Percentiles rank a stretch among this genome's conserved stretches.
These are phyloP conservation scores for Macrosoma leucophasiata DNA, from an alignment of 2,888 invertebrate genomes.

Conservation along the genomic window DNA sequence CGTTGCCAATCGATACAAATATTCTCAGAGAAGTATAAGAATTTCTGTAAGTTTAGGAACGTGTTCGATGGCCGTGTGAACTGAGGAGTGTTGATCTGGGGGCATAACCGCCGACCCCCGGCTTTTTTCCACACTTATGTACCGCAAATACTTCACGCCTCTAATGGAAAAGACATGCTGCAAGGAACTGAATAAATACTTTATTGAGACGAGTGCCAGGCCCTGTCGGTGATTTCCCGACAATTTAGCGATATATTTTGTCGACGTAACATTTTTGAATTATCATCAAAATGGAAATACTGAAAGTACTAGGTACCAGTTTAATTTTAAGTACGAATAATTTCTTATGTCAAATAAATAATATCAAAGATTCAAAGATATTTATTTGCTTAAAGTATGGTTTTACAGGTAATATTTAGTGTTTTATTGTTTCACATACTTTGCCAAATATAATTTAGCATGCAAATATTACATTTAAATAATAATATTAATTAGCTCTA, in stretches of 20 bases:
- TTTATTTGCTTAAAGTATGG: too few species aligned
- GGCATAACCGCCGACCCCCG: conserved; percentile 30
- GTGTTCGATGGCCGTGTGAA: too few species aligned
- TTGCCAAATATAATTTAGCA: too few species aligned
- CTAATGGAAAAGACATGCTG: conserved; percentile 75
- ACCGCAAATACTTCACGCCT: conserved; percentile 69
- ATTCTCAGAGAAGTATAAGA: too few species aligned
- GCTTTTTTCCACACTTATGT: conserved; percentile 62
- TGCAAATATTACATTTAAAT: too few species aligned
- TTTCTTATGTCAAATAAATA: background rate
- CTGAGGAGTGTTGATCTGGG: conserved; percentile 21
- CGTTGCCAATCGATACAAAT: too few species aligned
- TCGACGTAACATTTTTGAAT: too few species aligned
- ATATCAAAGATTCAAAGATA: too few species aligned
- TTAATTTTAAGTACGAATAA: background rate
- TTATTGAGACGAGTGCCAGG: conserved; percentile 65
- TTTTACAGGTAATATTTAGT: too few species aligned
- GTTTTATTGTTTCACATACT: too few species aligned
- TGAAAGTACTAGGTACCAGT: background rate
- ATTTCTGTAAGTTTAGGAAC: too few species aligned
- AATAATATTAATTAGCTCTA: too few species aligned
- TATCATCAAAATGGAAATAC: background rate
- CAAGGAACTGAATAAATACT: conserved; percentile 67
- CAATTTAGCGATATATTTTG: conserved; percentile 35
- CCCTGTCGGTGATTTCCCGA: conserved; percentile 39